A percentile compares a stretch with the other conserved stretches of the same genome.
phyloP scores from a whole-genome alignment of 2,113 vertebrate genomes.

The Leptobrachium ailaonicum region DNA sequence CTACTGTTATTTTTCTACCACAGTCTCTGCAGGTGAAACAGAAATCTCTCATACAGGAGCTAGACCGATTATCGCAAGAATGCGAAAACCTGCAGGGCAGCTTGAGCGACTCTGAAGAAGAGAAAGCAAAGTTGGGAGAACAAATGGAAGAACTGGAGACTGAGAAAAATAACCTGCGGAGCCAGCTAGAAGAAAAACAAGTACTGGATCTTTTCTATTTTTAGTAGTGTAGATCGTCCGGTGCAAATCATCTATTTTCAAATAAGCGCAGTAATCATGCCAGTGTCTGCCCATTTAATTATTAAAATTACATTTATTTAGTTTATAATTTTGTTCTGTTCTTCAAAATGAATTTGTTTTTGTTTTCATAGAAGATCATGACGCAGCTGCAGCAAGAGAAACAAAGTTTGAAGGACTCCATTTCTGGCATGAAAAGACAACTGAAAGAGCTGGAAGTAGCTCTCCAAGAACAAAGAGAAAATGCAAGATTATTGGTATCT shows the following conservation, averaged over 20 bases:
- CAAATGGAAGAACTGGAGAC: slow-evolving; percentile 61
- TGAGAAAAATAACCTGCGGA: slow-evolving; percentile 62
- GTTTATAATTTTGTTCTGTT: too few species aligned
- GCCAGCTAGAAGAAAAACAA: slow-evolving; percentile 73
- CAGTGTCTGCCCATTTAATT: too few species aligned
- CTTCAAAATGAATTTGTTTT: too few species aligned
- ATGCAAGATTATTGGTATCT: slow-evolving; percentile 80
- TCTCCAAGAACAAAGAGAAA: slow-evolving; percentile 65
- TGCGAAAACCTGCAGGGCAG: slow-evolving; percentile 73
- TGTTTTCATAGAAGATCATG: slow-evolving; percentile 66
- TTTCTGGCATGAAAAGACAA: slow-evolving; percentile 57
- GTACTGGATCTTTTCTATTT: slow-evolving; percentile 55
- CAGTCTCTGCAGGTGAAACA: slow-evolving; percentile 88
- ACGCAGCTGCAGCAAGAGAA: slow-evolving; percentile 70
- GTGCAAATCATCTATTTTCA: background rate
- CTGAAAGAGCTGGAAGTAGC: slow-evolving; percentile 63
- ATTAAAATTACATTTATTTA: too few species aligned
- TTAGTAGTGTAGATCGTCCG: background rate
- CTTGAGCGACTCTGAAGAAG: slow-evolving; percentile 70
- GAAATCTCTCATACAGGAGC: slow-evolving; percentile 73
- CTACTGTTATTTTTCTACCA: background rate
- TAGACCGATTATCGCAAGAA: slow-evolving; percentile 78
- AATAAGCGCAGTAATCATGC: too few species aligned
- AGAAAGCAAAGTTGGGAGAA: slow-evolving; percentile 46
- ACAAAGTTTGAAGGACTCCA: slow-evolving; percentile 62